Evolutionary conservation across 2,888 invertebrate species (phyloP), one percentile per base, ranked within the genome.

Genomic region (Aproaerema taeniolella): DNA sequence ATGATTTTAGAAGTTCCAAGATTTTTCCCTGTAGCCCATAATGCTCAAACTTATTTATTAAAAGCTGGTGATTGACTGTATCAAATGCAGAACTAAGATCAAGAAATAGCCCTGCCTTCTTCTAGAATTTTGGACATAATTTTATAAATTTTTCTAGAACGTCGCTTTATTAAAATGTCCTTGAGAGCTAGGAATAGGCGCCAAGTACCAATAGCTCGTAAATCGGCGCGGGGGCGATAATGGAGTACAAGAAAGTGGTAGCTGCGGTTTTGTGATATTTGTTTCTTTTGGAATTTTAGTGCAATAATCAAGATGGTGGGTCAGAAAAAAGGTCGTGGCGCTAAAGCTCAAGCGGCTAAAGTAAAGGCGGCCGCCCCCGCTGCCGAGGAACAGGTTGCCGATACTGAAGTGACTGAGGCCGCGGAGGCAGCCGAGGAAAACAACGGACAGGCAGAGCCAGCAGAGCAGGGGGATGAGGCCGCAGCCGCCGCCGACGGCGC

Each of bases 311-410:
- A 45, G 48, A 85, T 86, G 86, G 86, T 86, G 45, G 83, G 86
- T 39, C 80, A 74, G 45, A 85, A 83, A 58, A 75, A 68, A 63
- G 86, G 86, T 46, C 85, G 86, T 44, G 85, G 85, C 33, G 85
- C 79, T 26, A 81, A 78, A 53, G 73, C 66, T 41, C 77, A 76
- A 56, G 67, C 77, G 40, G 67, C 73, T 17, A 81, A 79, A 51
- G 68, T 75, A 0, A 80, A 81, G 53, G 61, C 75, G 14, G 65
- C 63, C 10, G 59, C 70, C 38, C 64, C 62, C 6, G 45, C 42
- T 37, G 61, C 55, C 2, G 74, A 73, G 34, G 79, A 75, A 40
- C 65, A 55, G 9, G 64, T 58, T 9, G 57, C 61, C 5, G 70
- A 65, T 30, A 53, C 62, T 10, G 69, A 68, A 31, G 62, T 61